Conservation (phyloP, 2,888 invertebrate genomes). For the Ceriagrion tenellum region DNA sequence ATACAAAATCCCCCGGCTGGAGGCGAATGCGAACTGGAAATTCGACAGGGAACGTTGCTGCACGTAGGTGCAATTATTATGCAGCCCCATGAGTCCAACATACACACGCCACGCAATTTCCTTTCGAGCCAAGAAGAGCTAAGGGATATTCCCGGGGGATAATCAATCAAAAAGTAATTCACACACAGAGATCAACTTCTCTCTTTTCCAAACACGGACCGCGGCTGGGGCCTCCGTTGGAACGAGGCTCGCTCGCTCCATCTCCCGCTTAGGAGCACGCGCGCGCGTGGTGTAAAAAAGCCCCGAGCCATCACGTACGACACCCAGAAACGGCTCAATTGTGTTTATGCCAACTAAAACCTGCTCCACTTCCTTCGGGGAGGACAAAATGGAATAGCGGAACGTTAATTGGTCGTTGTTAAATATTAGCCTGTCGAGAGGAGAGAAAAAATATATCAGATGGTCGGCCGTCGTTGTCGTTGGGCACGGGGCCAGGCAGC, state of each 20-base stretch:
- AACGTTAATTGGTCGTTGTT: not conserved
- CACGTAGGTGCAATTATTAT: not conserved
- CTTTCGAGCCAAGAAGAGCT: not conserved
- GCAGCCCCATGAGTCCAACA: not conserved
- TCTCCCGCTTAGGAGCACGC: not conserved
- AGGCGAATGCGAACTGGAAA: not conserved
- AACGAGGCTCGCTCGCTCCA: not conserved
- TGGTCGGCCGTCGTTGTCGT: not conserved
- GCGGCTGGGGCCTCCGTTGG: not conserved
- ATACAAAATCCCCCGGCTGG: not conserved
- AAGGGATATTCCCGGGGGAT: not conserved
- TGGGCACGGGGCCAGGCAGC: not conserved
- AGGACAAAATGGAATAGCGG: not conserved
- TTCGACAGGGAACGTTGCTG: not conserved
- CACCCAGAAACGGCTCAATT: not conserved
- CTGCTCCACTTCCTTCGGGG: not conserved
- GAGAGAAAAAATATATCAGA: not conserved
- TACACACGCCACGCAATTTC: not conserved
- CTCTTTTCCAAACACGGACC: not conserved
- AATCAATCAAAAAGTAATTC: conserved; percentile 16
- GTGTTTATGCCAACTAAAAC: not conserved
- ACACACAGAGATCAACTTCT: not conserved
- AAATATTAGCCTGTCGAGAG: conserved; percentile 1
- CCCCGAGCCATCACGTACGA: not conserved
- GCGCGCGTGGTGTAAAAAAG: not conserved